These are phyloP conservation scores for Polietes domitor DNA, from an alignment of 2,888 invertebrate genomes.

Conservation along the genomic window DNA sequence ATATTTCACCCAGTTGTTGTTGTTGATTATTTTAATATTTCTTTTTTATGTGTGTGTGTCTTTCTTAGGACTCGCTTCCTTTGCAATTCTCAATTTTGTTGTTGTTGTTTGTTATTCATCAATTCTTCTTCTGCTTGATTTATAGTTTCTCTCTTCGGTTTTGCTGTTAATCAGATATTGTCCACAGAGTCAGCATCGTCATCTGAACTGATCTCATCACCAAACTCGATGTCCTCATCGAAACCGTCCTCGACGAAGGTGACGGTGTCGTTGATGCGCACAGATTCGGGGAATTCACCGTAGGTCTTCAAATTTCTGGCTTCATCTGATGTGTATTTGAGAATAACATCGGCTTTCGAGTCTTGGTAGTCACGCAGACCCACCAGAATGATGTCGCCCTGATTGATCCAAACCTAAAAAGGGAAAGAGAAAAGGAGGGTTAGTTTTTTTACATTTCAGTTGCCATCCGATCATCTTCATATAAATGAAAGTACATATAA, in stretches of 20 bases:
- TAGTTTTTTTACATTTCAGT: no score
- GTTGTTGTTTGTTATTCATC: slow-evolving; percentile 52
- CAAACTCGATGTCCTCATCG: slow-evolving; percentile 98
- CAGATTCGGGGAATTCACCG: slow-evolving; percentile 99
- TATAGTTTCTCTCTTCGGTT: slow-evolving; percentile 61
- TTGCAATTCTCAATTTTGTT: slow-evolving; percentile 23
- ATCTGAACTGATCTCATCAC: slow-evolving; percentile 95
- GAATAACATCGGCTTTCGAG: slow-evolving; percentile 98
- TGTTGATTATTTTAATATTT: not conserved
- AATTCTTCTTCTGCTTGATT: slow-evolving; percentile 64
- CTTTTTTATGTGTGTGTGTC: slow-evolving; percentile 5
- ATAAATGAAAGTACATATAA: no score
- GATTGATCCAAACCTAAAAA: slow-evolving; percentile 95
- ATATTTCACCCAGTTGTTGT: slow-evolving; percentile 17
- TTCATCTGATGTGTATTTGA: slow-evolving; percentile 99
- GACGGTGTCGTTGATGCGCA: slow-evolving; percentile 97
- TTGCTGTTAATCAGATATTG: slow-evolving; percentile 82
- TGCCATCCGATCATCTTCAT: no score
- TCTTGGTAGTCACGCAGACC: slow-evolving; percentile 99
- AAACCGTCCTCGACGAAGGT: slow-evolving; percentile 97
- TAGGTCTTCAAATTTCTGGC: slow-evolving; percentile 99
- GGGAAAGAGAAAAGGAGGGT: slow-evolving; percentile 30
- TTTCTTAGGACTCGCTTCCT: slow-evolving; percentile 17
- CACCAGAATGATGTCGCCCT: slow-evolving; percentile 98
- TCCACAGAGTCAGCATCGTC: slow-evolving; percentile 91